These are phyloP conservation scores for Periophthalmus modestus DNA, from an alignment of 2,113 vertebrate species.

Conservation along the genomic window DNA sequence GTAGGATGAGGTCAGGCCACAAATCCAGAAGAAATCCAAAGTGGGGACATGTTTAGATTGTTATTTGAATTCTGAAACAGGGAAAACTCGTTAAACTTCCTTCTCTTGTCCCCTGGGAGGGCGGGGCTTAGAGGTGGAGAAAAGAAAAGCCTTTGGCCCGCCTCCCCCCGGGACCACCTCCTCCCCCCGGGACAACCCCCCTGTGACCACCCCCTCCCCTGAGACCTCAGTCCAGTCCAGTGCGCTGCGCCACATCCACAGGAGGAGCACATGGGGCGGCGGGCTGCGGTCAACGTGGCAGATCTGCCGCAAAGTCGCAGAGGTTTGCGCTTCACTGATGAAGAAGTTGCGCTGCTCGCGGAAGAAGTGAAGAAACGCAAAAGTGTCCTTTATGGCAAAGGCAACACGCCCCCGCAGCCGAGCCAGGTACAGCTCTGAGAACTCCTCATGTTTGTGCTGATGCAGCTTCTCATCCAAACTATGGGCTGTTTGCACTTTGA, in stretches of 20 bases:
- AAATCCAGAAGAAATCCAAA: too few species aligned
- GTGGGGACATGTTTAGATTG: too few species aligned
- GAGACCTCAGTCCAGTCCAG: not conserved
- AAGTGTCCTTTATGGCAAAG: not conserved
- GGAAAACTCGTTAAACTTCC: not conserved
- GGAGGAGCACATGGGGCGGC: not conserved
- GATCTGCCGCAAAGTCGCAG: not conserved
- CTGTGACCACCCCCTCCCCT: too few species aligned
- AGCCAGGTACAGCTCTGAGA: too few species aligned
- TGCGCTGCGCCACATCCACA: not conserved
- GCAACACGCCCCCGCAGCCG: not conserved
- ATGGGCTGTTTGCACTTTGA: too few species aligned
- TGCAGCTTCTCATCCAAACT: not conserved
- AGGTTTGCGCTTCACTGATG: not conserved
- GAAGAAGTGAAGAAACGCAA: not conserved
- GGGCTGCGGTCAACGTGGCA: not conserved
- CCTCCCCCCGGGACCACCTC: not conserved
- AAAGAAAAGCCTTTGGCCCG: not conserved
- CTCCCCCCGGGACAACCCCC: not conserved
- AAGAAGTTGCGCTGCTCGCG: not conserved
- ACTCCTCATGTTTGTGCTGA: not conserved
- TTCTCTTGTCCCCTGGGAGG: not conserved
- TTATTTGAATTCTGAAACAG: not conserved
- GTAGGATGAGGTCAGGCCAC: too few species aligned
- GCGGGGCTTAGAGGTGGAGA: not conserved